A percentile compares a stretch with the other conserved stretches of the same genome.
phyloP scores from a whole-genome alignment of 2,113 vertebrate genomes.

The Otis tarda region DNA sequence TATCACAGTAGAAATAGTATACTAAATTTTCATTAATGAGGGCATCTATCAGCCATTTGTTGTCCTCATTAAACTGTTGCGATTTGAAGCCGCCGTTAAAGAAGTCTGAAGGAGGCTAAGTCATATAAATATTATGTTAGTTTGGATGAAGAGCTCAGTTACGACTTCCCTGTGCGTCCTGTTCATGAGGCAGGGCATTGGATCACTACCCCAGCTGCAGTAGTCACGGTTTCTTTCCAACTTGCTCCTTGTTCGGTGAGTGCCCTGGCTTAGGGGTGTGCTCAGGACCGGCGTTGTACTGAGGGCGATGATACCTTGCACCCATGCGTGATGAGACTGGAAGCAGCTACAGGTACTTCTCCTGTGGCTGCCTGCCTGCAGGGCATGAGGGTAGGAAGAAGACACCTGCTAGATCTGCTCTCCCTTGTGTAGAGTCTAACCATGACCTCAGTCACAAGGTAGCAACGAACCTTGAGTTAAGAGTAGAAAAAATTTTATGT shows the following conservation, averaged over 20 bases:
- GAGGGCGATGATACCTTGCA: background rate
- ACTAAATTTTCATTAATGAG: background rate
- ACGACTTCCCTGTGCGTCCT: background rate
- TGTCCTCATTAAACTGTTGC: slow-evolving; percentile 9
- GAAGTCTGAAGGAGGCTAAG: background rate
- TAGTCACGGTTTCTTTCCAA: background rate
- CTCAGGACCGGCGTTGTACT: background rate
- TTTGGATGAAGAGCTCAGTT: background rate
- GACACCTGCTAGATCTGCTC: accelerated
- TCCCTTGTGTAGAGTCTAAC: background rate
- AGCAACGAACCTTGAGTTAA: background rate
- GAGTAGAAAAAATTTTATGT: background rate
- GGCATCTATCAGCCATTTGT: background rate
- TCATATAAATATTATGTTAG: background rate
- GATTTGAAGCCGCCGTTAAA: background rate
- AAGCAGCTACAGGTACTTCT: background rate
- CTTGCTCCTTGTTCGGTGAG: background rate
- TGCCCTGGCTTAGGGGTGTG: background rate
- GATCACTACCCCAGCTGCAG: background rate
- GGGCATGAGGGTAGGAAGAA: background rate
- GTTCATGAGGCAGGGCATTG: background rate
- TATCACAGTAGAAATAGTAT: background rate
- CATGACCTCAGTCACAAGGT: background rate
- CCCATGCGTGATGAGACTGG: background rate
- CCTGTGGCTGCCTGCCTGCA: background rate